Base-by-base conservation (phyloP, 92 coral and sea anemone genomes). In the Epizoanthus ramosus region DNA sequence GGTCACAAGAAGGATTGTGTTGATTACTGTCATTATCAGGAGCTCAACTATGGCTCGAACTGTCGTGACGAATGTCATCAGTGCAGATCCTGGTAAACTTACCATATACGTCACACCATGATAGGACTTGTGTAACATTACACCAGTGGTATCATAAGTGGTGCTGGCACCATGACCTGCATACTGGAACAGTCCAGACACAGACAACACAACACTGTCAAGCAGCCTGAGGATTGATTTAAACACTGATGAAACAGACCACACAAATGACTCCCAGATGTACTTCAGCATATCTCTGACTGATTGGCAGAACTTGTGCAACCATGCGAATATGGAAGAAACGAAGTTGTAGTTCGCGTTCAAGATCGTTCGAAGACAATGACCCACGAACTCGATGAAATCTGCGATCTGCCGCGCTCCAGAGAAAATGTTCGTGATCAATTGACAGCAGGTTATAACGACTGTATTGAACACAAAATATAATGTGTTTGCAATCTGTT, bases 321-420 rank as follows among this genome's bases (percentile, higher is more conserved):
- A 61, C 64, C 76, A 83, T 10, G 70, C 68, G 23, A 92, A 83
- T 22, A 84, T 54, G 21, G 91, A 92, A 6, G 94, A 92, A n/a
- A 97, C 96, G 54, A 97, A 63, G 57, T 89, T 75, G 85, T 90
- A 94, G 88, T 97, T 97, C 57, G 93, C 69, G 72, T 97, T 94
- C 45, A 97, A 79, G 25, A 94, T 53, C 23, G 89, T 85, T 57
- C 91, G 90, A 15, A 97, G 85, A 54, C 92, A 87, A 52, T 87
- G 90, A 2, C 98, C 99, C 1, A 97, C 66, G 57, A 88, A 84
- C 72, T 97, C 99, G 23, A 97, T 74, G 22, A 97, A 80, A 57
- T 90, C 89, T 71, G 95, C 92, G 61, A 88, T 59, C 54, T 90
- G 87, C 65, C 79, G 87, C 24, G 87, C 81, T 15, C 85, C 79